Evolutionary conservation across 2,113 vertebrate genomes (phyloP).

Genomic region (human (Homo sapiens)): DNA sequence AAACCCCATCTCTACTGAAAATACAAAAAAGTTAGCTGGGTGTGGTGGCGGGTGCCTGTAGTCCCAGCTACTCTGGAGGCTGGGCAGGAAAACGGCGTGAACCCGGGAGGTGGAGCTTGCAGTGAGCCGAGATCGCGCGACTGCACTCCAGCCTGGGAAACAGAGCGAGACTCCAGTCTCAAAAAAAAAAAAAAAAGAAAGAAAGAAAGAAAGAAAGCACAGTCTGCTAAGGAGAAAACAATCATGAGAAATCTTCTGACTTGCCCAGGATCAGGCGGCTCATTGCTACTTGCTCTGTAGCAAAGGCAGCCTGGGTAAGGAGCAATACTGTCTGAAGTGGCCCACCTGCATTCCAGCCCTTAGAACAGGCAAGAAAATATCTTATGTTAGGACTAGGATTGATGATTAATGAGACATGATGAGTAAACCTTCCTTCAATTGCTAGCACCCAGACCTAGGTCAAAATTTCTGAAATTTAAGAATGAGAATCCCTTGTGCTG

Average conservation of each 20-base stretch:
- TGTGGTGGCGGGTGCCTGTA: fast-evolving
- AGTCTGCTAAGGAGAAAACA: neutral
- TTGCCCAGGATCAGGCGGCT: neutral
- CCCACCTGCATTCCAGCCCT: neutral
- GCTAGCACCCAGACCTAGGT: neutral
- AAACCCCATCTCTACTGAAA: too few relatives aligned
- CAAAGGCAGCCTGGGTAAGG: fast-evolving
- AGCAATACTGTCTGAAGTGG: fast-evolving
- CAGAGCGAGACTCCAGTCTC: too few relatives aligned
- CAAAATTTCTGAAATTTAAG: neutral
- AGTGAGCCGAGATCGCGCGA: too few relatives aligned
- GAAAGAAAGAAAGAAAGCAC: neutral
- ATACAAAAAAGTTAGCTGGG: too few relatives aligned
- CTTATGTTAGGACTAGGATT: neutral
- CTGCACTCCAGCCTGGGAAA: too few relatives aligned
- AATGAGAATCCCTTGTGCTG: neutral
- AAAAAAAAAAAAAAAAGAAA: too few relatives aligned
- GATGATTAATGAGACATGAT: neutral
- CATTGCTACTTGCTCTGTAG: neutral
- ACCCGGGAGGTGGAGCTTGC: too few relatives aligned
- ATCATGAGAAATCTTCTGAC: too few relatives aligned
- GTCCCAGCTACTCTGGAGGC: too few relatives aligned
- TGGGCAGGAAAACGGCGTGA: too few relatives aligned
- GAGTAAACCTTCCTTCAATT: neutral
- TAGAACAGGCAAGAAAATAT: neutral